Conservation (phyloP, 2,113 vertebrate species). For the Catharus fuscescens region DNA sequence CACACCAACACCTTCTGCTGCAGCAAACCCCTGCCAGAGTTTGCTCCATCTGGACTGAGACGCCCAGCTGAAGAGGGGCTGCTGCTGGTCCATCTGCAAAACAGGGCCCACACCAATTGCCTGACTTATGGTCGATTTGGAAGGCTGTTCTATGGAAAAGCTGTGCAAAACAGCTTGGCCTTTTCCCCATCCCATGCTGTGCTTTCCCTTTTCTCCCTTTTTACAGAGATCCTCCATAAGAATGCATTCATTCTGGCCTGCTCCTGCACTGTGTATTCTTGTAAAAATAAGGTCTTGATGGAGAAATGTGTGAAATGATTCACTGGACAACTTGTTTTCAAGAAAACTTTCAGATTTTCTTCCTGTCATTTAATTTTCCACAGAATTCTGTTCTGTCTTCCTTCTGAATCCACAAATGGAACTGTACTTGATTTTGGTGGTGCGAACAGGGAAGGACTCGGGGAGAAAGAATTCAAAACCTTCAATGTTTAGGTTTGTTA, state of each 20-base stretch:
- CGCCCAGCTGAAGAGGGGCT: conserved; percentile 41
- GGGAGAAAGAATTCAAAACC: not conserved
- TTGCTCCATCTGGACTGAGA: not conserved
- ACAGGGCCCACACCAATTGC: conserved; percentile 4
- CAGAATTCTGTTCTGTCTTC: not conserved
- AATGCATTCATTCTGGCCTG: not conserved
- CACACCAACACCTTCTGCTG: not conserved
- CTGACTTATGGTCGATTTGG: conserved; percentile 7
- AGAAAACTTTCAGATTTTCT: not conserved
- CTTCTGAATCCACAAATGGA: not conserved
- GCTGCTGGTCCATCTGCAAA: conserved; percentile 44
- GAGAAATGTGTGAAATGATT: not conserved
- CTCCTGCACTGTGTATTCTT: not conserved
- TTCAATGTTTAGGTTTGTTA: not conserved
- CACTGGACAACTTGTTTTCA: not conserved
- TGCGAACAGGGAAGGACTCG: not conserved
- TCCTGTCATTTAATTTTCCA: not conserved
- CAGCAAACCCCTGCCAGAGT: not conserved
- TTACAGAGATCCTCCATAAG: not conserved
- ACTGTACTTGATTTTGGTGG: not conserved
- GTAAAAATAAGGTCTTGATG: too few relatives aligned
- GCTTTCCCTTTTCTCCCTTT: not conserved
- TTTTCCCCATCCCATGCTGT: not conserved
- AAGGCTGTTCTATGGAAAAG: not conserved
- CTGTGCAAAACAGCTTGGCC: not conserved